Conservation (phyloP, 2,797 vertebrate genomes). For the Austrolebias charrua region DNA sequence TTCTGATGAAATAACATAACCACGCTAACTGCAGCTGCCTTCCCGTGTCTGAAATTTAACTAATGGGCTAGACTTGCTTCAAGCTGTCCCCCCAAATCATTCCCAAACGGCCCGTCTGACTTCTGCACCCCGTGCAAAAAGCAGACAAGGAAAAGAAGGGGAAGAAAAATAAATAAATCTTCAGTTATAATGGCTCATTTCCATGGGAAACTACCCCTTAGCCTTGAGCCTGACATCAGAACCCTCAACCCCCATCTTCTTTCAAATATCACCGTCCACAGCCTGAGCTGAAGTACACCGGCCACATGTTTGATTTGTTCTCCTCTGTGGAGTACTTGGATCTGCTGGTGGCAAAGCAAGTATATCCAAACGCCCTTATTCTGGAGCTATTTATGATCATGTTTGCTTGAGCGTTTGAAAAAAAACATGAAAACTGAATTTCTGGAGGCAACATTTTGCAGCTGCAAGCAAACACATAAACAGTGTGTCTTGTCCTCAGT, state of each 20-base stretch:
- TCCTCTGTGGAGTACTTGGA: no score
- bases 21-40: constrained; percentile 59
- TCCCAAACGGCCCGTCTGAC: constrained; percentile 62
- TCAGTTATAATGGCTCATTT: constrained; percentile 74
- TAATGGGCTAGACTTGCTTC: constrained; percentile 41
- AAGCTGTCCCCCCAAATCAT: constrained; percentile 49
- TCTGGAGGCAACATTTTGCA: no score
- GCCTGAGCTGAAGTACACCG: no score
- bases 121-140: constrained; percentile 46
- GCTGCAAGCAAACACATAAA: no score
- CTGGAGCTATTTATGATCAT: no score
- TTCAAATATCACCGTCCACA: constrained; percentile 40
- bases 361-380: no score
- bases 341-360: no score
- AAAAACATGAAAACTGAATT: no score
- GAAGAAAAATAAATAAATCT: constrained; percentile 73
- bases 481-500: no score
- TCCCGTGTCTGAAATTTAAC: constrained; percentile 60
- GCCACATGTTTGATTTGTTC: constrained; percentile 48
- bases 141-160: constrained; percentile 56
- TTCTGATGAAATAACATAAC: constrained; percentile 66
- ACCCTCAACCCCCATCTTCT: constrained; percentile 38
- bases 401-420: no score
- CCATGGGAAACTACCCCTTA: constrained; percentile 71
- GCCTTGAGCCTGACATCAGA: constrained; percentile 59